Conservation (phyloP, 2,113 vertebrate genomes). For the Cygnus atratus region DNA sequence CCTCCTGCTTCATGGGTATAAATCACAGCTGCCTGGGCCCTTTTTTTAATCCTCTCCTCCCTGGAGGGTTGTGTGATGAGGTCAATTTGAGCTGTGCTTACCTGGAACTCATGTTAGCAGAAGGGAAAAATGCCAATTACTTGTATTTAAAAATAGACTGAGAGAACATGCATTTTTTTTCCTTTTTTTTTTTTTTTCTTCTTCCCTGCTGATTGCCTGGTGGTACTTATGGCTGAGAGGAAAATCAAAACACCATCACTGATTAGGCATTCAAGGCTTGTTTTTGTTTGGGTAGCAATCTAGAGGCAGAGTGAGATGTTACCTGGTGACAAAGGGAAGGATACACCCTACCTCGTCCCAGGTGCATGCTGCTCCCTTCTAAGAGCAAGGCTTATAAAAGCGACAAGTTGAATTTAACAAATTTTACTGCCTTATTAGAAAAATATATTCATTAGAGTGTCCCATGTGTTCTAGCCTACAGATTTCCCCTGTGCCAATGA, state of each 20-base stretch:
- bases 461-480: not conserved
- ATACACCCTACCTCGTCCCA: not conserved
- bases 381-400: not conserved
- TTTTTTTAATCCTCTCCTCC: not conserved
- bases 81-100: conserved; percentile 49
- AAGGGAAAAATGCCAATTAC: conserved; percentile 70
- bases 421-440: not conserved
- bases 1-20: not conserved
- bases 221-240: conserved; percentile 68
- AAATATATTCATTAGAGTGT: not conserved
- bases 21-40: not conserved
- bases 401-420: not conserved
- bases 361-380: not conserved
- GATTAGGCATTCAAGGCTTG: conserved; percentile 68
- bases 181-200: not conserved
- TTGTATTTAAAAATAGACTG: conserved; percentile 75
- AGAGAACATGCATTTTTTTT: conserved; percentile 44
- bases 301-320: conserved; percentile 33
- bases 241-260: conserved; percentile 75
- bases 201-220: conserved; percentile 62
- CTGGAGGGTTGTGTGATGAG: conserved; percentile 32
- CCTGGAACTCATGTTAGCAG: conserved; percentile 41
- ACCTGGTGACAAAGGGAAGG: conserved; percentile 12
- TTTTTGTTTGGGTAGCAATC: conserved; percentile 74
- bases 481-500: not conserved